These are phyloP conservation scores for Alviniconcha marisindica DNA, from an alignment of 1,140 invertebrate species.

Conservation along the genomic window DNA sequence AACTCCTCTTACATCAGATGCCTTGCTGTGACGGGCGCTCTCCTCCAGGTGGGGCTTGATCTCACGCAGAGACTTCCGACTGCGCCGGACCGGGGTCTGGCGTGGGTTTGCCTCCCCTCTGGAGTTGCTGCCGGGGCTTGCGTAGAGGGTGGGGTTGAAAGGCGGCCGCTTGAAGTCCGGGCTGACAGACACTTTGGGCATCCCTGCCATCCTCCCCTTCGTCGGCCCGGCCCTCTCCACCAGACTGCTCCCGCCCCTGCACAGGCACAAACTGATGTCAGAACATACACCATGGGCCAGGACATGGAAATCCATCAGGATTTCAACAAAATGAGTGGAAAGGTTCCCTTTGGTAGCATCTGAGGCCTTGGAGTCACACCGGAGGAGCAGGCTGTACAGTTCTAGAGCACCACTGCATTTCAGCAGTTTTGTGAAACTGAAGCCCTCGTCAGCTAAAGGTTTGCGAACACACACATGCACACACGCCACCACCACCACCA, in stretches of 20 bases:
- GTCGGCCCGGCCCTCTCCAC: background rate
- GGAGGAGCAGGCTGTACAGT: too few relatives aligned
- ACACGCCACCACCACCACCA: too few relatives aligned
- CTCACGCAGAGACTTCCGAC: conserved; percentile 44
- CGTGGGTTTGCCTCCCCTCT: background rate
- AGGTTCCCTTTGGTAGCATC: too few relatives aligned
- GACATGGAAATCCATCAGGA: too few relatives aligned
- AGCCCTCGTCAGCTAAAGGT: too few relatives aligned
- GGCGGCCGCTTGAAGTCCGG: conserved; percentile 43
- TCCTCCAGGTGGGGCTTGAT: conserved; percentile 42
- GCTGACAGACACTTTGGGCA: conserved; percentile 41
- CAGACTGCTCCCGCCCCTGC: background rate
- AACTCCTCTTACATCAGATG: background rate
- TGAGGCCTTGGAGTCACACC: too few relatives aligned
- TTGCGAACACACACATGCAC: too few relatives aligned
- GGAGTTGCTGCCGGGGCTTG: background rate
- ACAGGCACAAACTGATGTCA: background rate
- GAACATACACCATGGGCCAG: too few relatives aligned
- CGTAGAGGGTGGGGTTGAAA: conserved; percentile 40
- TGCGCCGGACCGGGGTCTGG: conserved; percentile 39
- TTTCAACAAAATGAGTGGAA: too few relatives aligned
- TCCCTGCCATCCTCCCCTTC: background rate
- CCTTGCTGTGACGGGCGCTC: conserved; percentile 1
- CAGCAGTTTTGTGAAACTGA: too few relatives aligned
- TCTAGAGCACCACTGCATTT: too few relatives aligned